Evolutionary conservation across 2,113 vertebrate species (phyloP).

Genomic region (Struthidea cinerea): DNA sequence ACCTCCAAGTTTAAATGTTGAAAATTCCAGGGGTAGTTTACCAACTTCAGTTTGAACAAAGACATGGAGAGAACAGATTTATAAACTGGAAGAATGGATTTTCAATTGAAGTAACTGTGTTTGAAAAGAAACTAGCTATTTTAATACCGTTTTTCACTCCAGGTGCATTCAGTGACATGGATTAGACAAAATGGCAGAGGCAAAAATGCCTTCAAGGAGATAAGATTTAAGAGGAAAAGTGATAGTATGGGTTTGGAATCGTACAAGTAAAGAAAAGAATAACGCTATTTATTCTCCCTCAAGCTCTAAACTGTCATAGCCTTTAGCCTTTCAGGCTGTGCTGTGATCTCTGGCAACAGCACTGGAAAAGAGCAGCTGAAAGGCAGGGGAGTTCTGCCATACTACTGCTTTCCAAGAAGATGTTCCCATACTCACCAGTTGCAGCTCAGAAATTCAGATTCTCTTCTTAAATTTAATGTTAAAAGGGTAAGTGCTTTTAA

Average conservation of each 20-base stretch:
- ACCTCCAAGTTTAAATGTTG: background rate
- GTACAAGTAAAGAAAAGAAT: background rate
- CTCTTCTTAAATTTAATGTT: background rate
- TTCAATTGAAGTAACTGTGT: background rate
- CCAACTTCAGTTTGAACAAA: background rate
- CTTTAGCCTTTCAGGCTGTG: background rate
- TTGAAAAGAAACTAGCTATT: background rate
- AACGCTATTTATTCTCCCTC: background rate
- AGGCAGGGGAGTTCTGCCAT: background rate
- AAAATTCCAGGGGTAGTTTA: background rate
- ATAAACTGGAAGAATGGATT: background rate
- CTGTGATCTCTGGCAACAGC: background rate
- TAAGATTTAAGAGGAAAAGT: background rate
- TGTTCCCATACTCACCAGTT: background rate
- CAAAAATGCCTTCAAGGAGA: background rate
- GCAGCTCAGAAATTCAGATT: background rate
- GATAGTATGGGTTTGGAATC: background rate
- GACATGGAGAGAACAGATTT: background rate
- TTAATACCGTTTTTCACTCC: background rate
- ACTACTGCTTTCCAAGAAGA: background rate
- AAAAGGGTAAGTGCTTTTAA: background rate
- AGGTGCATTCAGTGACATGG: background rate
- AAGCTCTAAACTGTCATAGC: background rate
- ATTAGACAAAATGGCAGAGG: background rate
- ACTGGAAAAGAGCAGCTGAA: background rate